Conservation (phyloP, 1,140 invertebrate genomes). For the Andrena cerasifolii region DNA sequence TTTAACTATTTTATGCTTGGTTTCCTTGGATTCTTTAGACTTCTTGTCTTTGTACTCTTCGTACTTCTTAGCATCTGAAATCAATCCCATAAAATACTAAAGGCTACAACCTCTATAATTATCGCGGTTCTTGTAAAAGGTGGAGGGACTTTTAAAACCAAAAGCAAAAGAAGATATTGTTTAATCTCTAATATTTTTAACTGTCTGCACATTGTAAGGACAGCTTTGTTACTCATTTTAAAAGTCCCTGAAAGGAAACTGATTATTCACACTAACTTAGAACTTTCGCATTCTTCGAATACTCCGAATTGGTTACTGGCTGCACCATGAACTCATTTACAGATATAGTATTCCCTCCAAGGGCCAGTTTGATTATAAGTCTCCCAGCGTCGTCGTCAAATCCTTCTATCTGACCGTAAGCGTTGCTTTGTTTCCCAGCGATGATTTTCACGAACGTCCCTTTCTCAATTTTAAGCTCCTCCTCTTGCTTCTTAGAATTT, state of each 20-base stretch:
- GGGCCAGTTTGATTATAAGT: slow-evolving; percentile 90
- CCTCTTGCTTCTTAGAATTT: slow-evolving; percentile 83
- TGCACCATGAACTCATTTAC: slow-evolving; percentile 90
- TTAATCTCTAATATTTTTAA: neutral
- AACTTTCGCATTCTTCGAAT: slow-evolving; percentile 90
- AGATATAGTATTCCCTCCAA: slow-evolving; percentile 87
- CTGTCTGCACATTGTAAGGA: neutral
- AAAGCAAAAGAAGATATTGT: neutral
- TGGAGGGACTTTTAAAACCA: slow-evolving; percentile 72
- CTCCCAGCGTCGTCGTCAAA: slow-evolving; percentile 93
- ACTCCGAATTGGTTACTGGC: slow-evolving; percentile 90
- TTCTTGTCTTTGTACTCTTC: slow-evolving; percentile 86
- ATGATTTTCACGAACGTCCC: slow-evolving; percentile 88
- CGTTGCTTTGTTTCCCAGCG: slow-evolving; percentile 87
- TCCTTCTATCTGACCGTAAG: slow-evolving; percentile 92
- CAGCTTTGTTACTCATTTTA: slow-evolving; percentile 53
- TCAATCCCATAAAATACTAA: slow-evolving; percentile 74
- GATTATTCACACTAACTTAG: slow-evolving; percentile 85
- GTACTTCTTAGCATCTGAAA: slow-evolving; percentile 87
- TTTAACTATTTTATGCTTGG: slow-evolving; percentile 51
- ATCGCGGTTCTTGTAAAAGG: slow-evolving; percentile 5
- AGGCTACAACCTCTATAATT: slow-evolving; percentile 59
- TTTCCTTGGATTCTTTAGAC: slow-evolving; percentile 77
- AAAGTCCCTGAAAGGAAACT: slow-evolving; percentile 63
- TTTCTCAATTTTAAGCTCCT: slow-evolving; percentile 86